Base-by-base conservation (phyloP, 2,888 invertebrate species). In the Azorinus chamasolen region DNA sequence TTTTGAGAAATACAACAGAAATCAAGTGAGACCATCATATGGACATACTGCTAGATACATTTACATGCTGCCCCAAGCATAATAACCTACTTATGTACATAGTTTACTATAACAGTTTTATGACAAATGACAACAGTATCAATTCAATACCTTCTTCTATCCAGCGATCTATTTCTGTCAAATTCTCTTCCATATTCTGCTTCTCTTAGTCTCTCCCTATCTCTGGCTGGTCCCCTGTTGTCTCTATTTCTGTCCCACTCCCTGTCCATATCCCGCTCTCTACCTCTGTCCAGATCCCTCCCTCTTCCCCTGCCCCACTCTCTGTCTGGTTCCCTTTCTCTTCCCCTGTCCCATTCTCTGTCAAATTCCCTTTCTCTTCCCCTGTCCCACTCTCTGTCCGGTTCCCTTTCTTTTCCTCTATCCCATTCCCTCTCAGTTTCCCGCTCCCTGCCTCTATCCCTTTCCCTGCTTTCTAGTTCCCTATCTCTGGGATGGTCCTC, bases 261-360 rank as follows among this genome's bases (percentile, higher is more conserved):
- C 41, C 62, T 54, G 8, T 65, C 63, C 24, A 48, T n/a, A 24
- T 50, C 54, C 43, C 59, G 51, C 16, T 68, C 71, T 39, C 45
- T 55, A 20, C 69, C 68, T 18, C 59, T 54, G 18, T 59, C 58
- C 16, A 54, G 63, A 25, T 80, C 78, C 69, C 65, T 76, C 3
- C 50, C 74, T 22, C 70, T 64, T 41, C 78, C 69, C 46, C 78
- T 65, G 18, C 53, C 71, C 8, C 70, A 51, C n/a, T n/a, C n/a
- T n/a, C n/a, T n/a, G 51, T 51, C 14, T 14, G 10, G 27, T 39
- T 3, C 39, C n/a, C n/a, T n/a, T n/a, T n/a, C 58, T 18, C 58
- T 4, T 22, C 41, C 24, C 1, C 58, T 39, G 5, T 58, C 64
- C n/a, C 64, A 20, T n/a, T 53, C 54, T n/a, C 24, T 12, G n/a